These are phyloP conservation scores for Chrysina gloriosa DNA, from an alignment of 2,888 invertebrate species.

Conservation along the genomic window DNA sequence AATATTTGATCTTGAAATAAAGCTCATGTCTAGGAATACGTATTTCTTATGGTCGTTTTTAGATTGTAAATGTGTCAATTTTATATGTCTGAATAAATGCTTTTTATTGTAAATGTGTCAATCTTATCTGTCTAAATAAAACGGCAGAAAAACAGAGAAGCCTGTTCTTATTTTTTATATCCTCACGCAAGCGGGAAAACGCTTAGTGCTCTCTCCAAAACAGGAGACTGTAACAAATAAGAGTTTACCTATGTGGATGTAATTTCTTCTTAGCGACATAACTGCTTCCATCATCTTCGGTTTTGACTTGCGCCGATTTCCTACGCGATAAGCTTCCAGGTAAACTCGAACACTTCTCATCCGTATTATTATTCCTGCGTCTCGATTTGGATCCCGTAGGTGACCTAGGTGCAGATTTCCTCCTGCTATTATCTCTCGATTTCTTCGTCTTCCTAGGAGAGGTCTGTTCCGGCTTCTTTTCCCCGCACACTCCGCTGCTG, in stretches of 20 bases:
- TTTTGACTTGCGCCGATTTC: slow-evolving; percentile 68
- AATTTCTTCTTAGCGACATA: slow-evolving; percentile 49
- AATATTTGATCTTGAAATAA: no score
- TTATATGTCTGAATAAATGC: no score
- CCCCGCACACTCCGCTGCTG: slow-evolving; percentile 60
- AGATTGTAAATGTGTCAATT: no score
- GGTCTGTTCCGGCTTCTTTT: slow-evolving; percentile 52
- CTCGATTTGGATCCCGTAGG: slow-evolving; percentile 65
- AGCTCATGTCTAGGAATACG: no score
- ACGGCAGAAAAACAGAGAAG: no score
- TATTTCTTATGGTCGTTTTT: no score
- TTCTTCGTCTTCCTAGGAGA: slow-evolving; percentile 74
- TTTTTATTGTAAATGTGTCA: no score
- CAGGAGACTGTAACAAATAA: no score
- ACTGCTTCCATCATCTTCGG: slow-evolving; percentile 42
- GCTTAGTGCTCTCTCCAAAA: no score
- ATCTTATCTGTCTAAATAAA: no score
- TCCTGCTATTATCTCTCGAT: slow-evolving; percentile 73
- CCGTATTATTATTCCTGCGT: slow-evolving; percentile 52
- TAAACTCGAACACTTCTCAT: slow-evolving; percentile 61
- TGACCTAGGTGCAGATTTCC: slow-evolving; percentile 72
- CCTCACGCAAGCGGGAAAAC: no score
- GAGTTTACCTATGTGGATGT: slow-evolving; percentile 59
- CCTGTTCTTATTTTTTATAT: no score
- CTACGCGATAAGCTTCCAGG: slow-evolving; percentile 71